Base-by-base conservation (phyloP, 2,888 invertebrate species). In the Exocentrus adspersus region DNA sequence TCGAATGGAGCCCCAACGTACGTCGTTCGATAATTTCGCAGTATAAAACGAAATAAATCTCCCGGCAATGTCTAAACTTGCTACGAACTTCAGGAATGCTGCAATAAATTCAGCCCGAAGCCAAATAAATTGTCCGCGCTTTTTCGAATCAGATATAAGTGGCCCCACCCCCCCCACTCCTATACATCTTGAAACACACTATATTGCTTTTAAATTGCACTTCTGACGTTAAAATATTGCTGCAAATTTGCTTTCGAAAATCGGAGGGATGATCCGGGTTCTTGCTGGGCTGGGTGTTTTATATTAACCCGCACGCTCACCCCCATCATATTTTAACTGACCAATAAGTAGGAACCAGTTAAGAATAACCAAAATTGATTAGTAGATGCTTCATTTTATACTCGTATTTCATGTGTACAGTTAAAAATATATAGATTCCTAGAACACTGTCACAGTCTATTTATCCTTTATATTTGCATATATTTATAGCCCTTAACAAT, bases 41-140 rank as follows among this genome's bases (percentile, higher is more conserved):
- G 46, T 37, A 51, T 43, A 61, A 66, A 67, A 65, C 57, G 65
- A 69, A 68, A 65, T 69, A 67, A 62, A 69, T 60, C 59, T 60
- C 65, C 41, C 65, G 68, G 67, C 68, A 67, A 68, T 71, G 78
- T 77, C 74, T 73, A 70, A 71, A 75, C 69, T 74, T 68, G 66
- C 67, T 67, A 67, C 76, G 67, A 70, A 69, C 67, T 74, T 72
- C 72, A 69, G 72, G 75, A 77, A 76, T 76, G 75, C 75, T 69
- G 79, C 79, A 75, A 81, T 82, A 82, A 82, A 82, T 81, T 79
- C 73, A 69, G 72, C 75, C 73, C 71, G 77, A 78, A 78, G 76
- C 76, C 77, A 77, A 79, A 81, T 82, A 82, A 82, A 82, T 81
- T 79, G 80, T 81, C 77, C 79, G 76, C 77, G 77, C 74, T 77